A percentile compares a stretch with the other conserved stretches of the same genome.
phyloP scores from a whole-genome alignment of 2,888 invertebrate genomes.

The Stratiomys singularior region DNA sequence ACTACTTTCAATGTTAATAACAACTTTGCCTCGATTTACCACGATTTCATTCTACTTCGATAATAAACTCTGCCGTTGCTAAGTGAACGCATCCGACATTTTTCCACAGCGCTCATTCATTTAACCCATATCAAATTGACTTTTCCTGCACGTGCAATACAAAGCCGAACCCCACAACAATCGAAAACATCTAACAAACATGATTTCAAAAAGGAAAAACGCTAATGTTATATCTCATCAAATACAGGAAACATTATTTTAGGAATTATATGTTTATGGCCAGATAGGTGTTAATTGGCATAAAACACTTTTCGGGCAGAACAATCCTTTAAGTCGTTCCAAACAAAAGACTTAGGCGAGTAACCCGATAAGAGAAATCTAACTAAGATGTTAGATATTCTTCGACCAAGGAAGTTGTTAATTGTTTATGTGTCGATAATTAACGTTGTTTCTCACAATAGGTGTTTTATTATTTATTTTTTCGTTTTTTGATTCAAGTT shows the following conservation, averaged over 20 bases:
- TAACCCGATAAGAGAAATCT: neutral
- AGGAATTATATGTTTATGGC: neutral
- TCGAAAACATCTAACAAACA: no score
- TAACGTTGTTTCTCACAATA: neutral
- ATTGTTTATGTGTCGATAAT: neutral
- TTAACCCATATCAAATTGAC: no score
- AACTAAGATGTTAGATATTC: neutral
- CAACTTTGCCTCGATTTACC: no score
- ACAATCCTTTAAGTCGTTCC: neutral
- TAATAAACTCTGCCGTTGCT: no score
- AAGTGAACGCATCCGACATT: no score
- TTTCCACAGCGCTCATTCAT: no score
- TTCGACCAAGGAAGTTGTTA: neutral
- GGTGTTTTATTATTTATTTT: neutral
- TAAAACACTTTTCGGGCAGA: neutral
- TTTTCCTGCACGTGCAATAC: no score
- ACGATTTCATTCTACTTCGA: no score
- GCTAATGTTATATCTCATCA: no score
- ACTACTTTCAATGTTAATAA: no score
- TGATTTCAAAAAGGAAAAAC: no score
- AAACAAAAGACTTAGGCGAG: slow-evolving; percentile 29
- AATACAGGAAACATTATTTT: slow-evolving; percentile 9
- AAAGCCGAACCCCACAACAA: no score
- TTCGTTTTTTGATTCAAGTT: neutral
- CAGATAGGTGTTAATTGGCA: slow-evolving; percentile 24